Base-by-base conservation (phyloP, 2,797 vertebrate genomes). In the Diglossa cyanea region DNA sequence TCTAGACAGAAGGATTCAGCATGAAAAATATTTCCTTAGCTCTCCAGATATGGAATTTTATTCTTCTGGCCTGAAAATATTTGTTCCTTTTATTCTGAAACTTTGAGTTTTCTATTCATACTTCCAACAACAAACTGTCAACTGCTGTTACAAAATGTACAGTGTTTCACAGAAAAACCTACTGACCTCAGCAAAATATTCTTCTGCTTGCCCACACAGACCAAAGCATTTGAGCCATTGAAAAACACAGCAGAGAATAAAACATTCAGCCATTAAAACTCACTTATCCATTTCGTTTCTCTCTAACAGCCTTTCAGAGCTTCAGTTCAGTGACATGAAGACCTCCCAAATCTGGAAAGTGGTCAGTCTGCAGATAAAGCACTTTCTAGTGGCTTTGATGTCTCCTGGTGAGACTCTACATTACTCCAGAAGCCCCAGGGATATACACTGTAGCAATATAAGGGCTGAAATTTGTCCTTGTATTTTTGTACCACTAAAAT, bases 181-280 rank as follows among this genome's bases (percentile, higher is more conserved):
- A 62, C 6, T 75, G 65, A 90, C 47, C 16, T 47, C 75, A 93
- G 75, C 42, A 74, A 95, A 96, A 87, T 67, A 88, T n/a, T 87
- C 35, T 68, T 68, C 65, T 77, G 10, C 26, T 90, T 68, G 58
- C 37, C 77, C 47, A 75, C 51, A 53, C 0, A 72, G 40, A 83
- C 57, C 23, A 77, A 67, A 91, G 72, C 20, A 67, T 79, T 73
- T 65, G 16, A 85, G 45, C 47, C 60, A 85, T 1, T 44, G 54
- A 65, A 82, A 95, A 93, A 85, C 31, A 67, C 11, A 74, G 20
- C 42, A 77, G 42, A 83, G 25, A 82, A 80, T 44, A 91, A 86
- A 95, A 91, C 21, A 82, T 42, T 77, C 17, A 44, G 57, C 20
- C 26, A 18, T 58, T 74, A 83, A 93, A 91, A 76, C 24, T 35